These are phyloP conservation scores for Pyrrhosoma nymphula DNA, from an alignment of 2,888 invertebrate genomes.

Conservation along the genomic window DNA sequence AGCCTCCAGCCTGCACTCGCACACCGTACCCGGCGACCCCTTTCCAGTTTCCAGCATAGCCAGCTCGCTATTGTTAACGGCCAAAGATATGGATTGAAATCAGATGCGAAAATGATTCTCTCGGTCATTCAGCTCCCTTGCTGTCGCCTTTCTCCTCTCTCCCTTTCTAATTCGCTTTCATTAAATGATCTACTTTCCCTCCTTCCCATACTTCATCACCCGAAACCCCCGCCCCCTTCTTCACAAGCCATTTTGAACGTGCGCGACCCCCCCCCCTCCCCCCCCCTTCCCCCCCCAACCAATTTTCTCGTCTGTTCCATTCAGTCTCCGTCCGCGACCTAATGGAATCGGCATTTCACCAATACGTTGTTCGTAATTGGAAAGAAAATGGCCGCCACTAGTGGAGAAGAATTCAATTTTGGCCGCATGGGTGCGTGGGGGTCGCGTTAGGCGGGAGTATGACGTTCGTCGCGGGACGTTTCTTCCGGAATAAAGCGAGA, in stretches of 20 bases:
- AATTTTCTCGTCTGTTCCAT: background rate
- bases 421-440: background rate
- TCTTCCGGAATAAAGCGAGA: background rate
- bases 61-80: background rate
- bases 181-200: conserved; percentile 32
- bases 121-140: background rate
- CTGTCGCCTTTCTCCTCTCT: background rate
- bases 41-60: background rate
- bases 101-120: conserved; percentile 36
- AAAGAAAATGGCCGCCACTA: background rate
- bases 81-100: background rate
- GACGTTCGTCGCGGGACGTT: background rate
- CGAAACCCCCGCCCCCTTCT: background rate
- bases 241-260: background rate
- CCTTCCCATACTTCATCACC: background rate
- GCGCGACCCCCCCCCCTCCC: background rate
- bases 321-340: background rate
- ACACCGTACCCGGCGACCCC: background rate
- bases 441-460: background rate
- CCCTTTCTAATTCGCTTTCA: background rate
- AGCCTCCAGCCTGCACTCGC: background rate
- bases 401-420: background rate
- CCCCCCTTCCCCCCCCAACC: background rate
- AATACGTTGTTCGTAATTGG: background rate
- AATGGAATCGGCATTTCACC: conserved; percentile 15